Conservation (phyloP, 2,888 invertebrate species). For the Diabrotica balteata region DNA sequence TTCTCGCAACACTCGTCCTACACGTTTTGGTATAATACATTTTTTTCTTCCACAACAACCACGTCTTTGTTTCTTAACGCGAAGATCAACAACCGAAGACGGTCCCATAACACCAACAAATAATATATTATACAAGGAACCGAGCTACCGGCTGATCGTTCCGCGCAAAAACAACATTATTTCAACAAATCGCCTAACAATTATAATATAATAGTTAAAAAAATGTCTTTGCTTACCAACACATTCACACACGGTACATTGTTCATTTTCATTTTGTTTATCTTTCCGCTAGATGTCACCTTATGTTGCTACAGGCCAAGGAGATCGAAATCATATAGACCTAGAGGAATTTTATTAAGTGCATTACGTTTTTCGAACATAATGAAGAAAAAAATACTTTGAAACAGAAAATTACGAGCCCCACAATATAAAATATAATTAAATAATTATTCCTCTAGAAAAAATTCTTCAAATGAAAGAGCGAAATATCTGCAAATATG, state of each 20-base stretch:
- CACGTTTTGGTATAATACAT: constrained; percentile 29
- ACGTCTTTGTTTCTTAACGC: constrained; percentile 38
- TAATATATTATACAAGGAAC: constrained; percentile 43
- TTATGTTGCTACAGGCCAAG: constrained; percentile 4
- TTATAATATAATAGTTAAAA: constrained; percentile 61
- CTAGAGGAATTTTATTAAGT: too few relatives aligned
- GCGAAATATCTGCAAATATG: too few relatives aligned
- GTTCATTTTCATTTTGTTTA: constrained; percentile 43
- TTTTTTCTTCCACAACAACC: constrained; percentile 48
- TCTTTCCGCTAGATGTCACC: constrained; percentile 25
- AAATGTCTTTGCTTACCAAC: constrained; percentile 42
- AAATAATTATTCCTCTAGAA: too few relatives aligned
- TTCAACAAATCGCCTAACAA: constrained; percentile 62
- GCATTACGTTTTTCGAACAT: too few relatives aligned
- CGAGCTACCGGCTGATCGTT: constrained; percentile 17
- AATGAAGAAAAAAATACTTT: too few relatives aligned
- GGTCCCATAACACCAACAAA: constrained; percentile 47
- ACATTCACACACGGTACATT: constrained; percentile 33
- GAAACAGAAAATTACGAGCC: too few relatives aligned
- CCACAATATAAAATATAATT: too few relatives aligned
- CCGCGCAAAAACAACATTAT: constrained; percentile 48
- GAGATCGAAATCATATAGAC: too few relatives aligned
- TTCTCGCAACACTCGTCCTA: constrained; percentile 29
- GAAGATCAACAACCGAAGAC: constrained; percentile 40
- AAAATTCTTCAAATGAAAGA: too few relatives aligned